Percentiles rank a stretch among this genome's conserved stretches.
Evolutionary conservation across 2,888 invertebrate species (phyloP).

Genomic region (Tuberolachnus salignus): DNA sequence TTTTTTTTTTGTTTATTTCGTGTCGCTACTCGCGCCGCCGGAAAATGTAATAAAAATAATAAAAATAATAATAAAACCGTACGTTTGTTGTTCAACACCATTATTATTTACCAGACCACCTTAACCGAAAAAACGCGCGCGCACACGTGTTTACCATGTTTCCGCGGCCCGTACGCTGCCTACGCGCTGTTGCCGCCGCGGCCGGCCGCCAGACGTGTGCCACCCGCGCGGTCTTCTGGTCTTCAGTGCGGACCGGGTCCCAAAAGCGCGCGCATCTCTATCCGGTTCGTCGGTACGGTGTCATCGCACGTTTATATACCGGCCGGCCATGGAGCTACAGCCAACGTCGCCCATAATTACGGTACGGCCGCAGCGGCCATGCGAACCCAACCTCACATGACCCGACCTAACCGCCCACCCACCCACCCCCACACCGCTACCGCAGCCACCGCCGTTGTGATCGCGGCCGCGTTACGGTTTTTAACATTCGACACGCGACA

Average conservation of each 20-base stretch:
- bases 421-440: too few relatives aligned
- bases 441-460: too few relatives aligned
- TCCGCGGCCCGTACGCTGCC: neutral
- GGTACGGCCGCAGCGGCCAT: neutral
- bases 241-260: conserved; percentile 11
- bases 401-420: too few relatives aligned
- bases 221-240: neutral
- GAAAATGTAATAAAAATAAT: too few relatives aligned
- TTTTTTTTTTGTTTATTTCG: neutral
- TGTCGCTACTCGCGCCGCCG: too few relatives aligned
- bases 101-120: too few relatives aligned
- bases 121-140: too few relatives aligned
- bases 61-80: neutral
- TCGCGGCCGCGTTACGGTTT: neutral
- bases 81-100: neutral
- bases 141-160: conserved; percentile 47
- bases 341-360: conserved; percentile 31
- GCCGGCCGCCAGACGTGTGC: neutral
- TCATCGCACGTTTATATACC: neutral
- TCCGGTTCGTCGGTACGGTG: too few relatives aligned
- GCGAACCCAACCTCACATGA: too few relatives aligned
- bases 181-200: too few relatives aligned
- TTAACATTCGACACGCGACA: too few relatives aligned
- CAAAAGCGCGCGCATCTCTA: neutral
- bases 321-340: conserved; percentile 6